These are phyloP conservation scores for Aegithalos caudatus DNA, from an alignment of 2,113 vertebrate genomes.

Conservation along the genomic window DNA sequence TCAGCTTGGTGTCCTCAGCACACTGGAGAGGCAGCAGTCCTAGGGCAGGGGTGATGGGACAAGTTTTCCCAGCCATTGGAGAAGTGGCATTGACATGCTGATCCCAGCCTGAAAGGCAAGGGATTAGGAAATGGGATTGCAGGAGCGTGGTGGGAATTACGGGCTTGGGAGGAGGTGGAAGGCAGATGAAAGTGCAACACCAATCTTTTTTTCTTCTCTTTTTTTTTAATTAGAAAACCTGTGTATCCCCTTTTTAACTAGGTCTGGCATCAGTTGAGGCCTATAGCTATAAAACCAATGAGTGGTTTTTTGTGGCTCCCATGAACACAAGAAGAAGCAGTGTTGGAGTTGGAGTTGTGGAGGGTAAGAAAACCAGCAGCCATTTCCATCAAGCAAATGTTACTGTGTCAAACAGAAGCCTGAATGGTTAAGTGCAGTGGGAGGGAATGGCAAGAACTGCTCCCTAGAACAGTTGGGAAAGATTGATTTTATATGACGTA, in stretches of 20 bases:
- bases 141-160: background rate
- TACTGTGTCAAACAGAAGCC: background rate
- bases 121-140: background rate
- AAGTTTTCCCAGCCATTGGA: background rate
- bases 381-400: background rate
- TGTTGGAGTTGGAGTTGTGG: slow-evolving; percentile 93
- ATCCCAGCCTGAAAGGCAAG: background rate
- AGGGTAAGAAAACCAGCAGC: slow-evolving; percentile 78
- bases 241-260: slow-evolving; percentile 71
- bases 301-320: slow-evolving; percentile 90
- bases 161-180: slow-evolving; percentile 47
- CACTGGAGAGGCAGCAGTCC: background rate
- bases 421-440: background rate
- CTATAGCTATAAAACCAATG: slow-evolving; percentile 89
- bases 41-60: background rate
- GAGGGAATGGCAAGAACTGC: background rate
- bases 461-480: background rate
- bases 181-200: slow-evolving; percentile 51
- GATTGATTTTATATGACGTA: background rate
- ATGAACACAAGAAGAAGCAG: slow-evolving; percentile 98
- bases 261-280: slow-evolving; percentile 92
- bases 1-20: background rate
- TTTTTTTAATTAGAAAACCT: slow-evolving; percentile 67
- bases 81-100: background rate
- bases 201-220: slow-evolving; percentile 70